These are phyloP conservation scores for Platysteira castanea DNA, from an alignment of 2,113 vertebrate genomes.

Conservation along the genomic window DNA sequence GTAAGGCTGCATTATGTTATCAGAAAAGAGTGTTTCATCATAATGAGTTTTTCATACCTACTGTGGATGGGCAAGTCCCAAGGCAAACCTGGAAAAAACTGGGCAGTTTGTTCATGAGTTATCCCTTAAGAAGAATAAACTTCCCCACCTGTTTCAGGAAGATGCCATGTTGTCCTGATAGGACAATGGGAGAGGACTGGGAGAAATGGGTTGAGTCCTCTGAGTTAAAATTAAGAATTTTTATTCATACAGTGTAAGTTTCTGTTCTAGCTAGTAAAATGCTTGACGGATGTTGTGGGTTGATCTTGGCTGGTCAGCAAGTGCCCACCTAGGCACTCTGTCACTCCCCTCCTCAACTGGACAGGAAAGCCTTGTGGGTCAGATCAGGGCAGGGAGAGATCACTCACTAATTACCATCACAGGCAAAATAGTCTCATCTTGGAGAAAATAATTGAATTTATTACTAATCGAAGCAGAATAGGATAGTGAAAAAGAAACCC, in stretches of 20 bases:
- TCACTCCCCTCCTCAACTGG: background rate
- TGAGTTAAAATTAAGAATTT: background rate
- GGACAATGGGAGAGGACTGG: background rate
- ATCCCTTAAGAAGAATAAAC: background rate
- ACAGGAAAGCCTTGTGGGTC: background rate
- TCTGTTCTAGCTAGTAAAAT: background rate
- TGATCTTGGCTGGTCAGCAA: background rate
- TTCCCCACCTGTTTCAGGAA: background rate
- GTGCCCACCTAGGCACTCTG: background rate
- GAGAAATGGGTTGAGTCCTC: background rate
- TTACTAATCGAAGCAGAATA: background rate
- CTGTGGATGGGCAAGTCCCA: background rate
- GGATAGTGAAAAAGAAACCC: background rate
- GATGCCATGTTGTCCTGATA: background rate
- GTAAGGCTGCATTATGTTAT: background rate
- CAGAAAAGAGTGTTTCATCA: background rate
- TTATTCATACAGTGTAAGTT: background rate
- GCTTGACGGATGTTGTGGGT: background rate
- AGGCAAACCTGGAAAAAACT: background rate
- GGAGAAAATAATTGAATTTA: background rate
- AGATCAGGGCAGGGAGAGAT: background rate
- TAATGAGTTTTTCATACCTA: background rate
- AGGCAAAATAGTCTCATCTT: background rate
- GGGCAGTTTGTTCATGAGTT: background rate
- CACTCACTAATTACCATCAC: background rate